Conservation (phyloP, 2,113 vertebrate genomes). For the Marmota monax region DNA sequence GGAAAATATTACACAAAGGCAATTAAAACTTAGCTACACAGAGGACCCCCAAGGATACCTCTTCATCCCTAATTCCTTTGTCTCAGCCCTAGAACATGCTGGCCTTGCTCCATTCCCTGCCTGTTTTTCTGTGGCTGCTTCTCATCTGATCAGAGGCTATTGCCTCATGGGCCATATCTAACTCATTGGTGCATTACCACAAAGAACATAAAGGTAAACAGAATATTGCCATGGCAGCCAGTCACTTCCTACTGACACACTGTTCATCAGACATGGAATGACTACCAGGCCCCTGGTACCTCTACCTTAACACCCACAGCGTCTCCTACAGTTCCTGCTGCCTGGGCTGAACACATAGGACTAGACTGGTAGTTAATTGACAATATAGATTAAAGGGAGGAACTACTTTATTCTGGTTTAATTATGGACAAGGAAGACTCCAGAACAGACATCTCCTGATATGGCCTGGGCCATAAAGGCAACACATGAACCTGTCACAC, state of each 20-base stretch:
- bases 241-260: neutral
- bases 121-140: neutral
- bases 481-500: neutral
- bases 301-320: too few relatives aligned
- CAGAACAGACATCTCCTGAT: neutral
- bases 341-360: neutral
- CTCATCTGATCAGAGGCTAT: neutral
- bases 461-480: neutral
- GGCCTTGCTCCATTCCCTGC: neutral
- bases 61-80: neutral
- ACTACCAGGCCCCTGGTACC: neutral
- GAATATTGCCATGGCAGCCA: accelerated
- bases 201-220: neutral
- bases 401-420: neutral
- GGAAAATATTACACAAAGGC: neutral
- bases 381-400: neutral
- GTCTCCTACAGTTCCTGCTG: neutral
- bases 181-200: accelerated
- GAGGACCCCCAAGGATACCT: neutral
- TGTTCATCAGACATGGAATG: accelerated
- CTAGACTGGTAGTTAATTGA: neutral
- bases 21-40: neutral
- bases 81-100: neutral
- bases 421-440: neutral
- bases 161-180: accelerated